Evolutionary conservation across 2,888 invertebrate genomes (phyloP).

Genomic region (Neoaliturus tenellus): DNA sequence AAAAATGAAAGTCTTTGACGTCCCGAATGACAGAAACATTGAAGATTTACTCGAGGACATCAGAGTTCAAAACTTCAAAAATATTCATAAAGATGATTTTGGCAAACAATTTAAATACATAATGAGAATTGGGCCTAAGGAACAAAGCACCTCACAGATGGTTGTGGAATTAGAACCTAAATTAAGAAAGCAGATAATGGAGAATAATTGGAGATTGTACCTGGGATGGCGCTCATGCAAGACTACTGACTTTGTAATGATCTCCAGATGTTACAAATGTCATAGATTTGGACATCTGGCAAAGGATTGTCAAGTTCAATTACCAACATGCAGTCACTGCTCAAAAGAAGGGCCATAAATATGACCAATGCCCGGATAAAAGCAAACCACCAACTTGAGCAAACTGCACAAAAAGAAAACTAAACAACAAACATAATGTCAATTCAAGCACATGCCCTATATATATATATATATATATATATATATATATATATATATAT

Average conservation of each 20-base stretch:
- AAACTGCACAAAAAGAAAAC: neutral
- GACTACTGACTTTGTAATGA: slow-evolving; percentile 55
- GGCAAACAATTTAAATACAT: too few relatives aligned
- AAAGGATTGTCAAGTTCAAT: slow-evolving; percentile 33
- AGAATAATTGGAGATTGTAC: slow-evolving; percentile 41
- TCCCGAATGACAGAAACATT: neutral
- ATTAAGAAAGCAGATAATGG: neutral
- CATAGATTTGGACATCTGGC: slow-evolving; percentile 61
- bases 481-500: too few relatives aligned
- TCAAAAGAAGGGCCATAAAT: slow-evolving; percentile 5
- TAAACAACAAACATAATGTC: neutral
- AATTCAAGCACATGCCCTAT: neutral
- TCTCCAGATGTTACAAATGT: slow-evolving; percentile 63
- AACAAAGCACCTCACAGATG: neutral
- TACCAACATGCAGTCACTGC: slow-evolving; percentile 58
- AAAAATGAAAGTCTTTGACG: slow-evolving; percentile 19
- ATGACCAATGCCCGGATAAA: neutral
- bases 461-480: too few relatives aligned
- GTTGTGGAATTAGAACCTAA: neutral
- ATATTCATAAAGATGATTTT: neutral
- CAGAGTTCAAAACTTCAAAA: neutral
- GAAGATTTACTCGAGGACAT: neutral
- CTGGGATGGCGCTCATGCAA: slow-evolving; percentile 59
- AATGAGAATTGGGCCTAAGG: slow-evolving; percentile 9
- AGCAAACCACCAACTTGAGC: neutral